Base-by-base conservation (phyloP, 2,888 invertebrate species). In the Auanema sp. region DNA sequence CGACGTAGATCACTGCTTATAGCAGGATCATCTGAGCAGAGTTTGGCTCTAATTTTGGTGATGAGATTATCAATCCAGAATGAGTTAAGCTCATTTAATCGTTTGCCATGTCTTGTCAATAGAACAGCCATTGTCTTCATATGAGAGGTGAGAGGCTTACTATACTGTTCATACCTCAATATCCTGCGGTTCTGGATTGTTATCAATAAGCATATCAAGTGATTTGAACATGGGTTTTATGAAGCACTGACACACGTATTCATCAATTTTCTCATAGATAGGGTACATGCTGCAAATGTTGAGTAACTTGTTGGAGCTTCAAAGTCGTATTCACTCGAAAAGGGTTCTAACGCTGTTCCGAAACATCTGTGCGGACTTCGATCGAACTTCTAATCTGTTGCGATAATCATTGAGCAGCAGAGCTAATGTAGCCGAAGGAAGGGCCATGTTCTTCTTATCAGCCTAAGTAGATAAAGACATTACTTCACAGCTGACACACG, bases 161-260 rank as follows among this genome's bases (percentile, higher is more conserved):
- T 18, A 56, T 12, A 16, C 4, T 47, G 18, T 58, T 18, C 21
- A 24, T 25, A 70, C 73, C 64, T 73, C 70, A 40, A 70, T 54
- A 52, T 73, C 73, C n/a, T 70, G 70, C 0, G 61, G 60, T 50
- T 75, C 75, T 12, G 75, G 75, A 47, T 58, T 47, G 54, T 75
- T 70, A 50, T 75, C 75, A 51, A 75, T 62, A 3, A 75, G 66
- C n/a, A 66, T 64, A 18, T 72, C 72, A 12, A 72, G 56, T 8
- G 65, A 69, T 23, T 66, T 68, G 60, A 72, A 75, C 68, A 75
- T 72, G 16, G 75, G 75, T 60, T 72, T 72, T 50, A 75, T 64
- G 54, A 75, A 72, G 44, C 70, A 65, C 60, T 72, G 68, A 16
- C 70, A 66, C 25, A 75, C 72, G 43, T 71, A 75, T 16, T 64